Evolutionary conservation across 2,113 vertebrate genomes (phyloP).

Genomic region (Lepidothrix coronata): DNA sequence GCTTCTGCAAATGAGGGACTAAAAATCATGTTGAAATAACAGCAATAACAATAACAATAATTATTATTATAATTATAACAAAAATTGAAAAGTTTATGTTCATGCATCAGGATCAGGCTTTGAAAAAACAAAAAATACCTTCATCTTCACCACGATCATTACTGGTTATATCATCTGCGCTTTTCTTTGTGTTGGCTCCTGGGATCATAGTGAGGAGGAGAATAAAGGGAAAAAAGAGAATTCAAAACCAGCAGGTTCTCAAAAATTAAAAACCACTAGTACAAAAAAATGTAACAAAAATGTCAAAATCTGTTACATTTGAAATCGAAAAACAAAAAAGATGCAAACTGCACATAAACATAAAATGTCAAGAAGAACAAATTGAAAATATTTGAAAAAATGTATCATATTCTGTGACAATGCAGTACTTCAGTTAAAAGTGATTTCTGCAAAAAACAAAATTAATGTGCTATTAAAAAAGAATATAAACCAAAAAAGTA

Average conservation of each 20-base stretch:
- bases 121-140: conserved; percentile 86
- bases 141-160: conserved; percentile 87
- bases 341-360: conserved; percentile 70
- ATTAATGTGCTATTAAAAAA: conserved; percentile 52
- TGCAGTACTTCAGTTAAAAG: conserved; percentile 57
- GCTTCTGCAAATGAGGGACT: conserved; percentile 54
- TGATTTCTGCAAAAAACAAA: conserved; percentile 45
- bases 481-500: conserved; percentile 47
- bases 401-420: conserved; percentile 34
- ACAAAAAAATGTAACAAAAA: conserved; percentile 70
- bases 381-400: conserved; percentile 67
- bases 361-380: conserved; percentile 71
- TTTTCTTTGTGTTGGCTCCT: conserved; percentile 90
- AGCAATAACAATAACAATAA: conserved; percentile 51
- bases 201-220: conserved; percentile 80
- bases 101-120: conserved; percentile 84
- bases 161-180: conserved; percentile 87
- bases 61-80: conserved; percentile 24
- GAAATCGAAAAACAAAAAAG: conserved; percentile 63
- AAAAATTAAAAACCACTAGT: conserved; percentile 66
- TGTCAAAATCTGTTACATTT: conserved; percentile 64
- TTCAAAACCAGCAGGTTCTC: conserved; percentile 79
- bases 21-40: conserved; percentile 62
- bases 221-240: conserved; percentile 82
- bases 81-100: conserved; percentile 69